Base-by-base conservation (phyloP, 1,140 invertebrate genomes). In the Drosophila chauvacae region DNA sequence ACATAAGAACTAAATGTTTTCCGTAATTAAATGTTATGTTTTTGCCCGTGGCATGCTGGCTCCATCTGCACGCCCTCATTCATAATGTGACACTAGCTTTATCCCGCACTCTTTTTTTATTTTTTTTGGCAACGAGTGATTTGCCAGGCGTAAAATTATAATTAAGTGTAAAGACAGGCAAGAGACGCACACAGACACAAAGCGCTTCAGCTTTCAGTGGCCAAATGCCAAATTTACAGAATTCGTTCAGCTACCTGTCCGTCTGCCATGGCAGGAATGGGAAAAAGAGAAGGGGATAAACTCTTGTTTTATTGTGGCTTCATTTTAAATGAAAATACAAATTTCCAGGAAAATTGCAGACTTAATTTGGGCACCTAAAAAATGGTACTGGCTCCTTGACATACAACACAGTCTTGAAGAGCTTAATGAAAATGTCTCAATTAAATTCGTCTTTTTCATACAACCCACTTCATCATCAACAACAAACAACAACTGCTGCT, bases 91-190 rank as follows among this genome's bases (percentile, higher is more conserved):
- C 64, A 65, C 37, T 48, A 16, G n/a, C 33, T 61, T 47, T 33
- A 18, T 16, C 20, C 50, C n/a, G 28, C 0, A 20, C 28, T n/a
- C 9, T 51, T 11, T 13, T 18, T 30, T 39, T 30, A 33, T 39
- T 76, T 87, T n/a, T 87, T 80, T 72, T 56, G 65, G 47, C 69
- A 84, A 84, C 58, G 78, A 61, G 53, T 65, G 80, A 84, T 56
- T 90, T 80, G 81, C 81, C 74, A 84, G 75, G 81, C 74, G 70
- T 90, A 78, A 88, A 88, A 88, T 88, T 88, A 88, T 90, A 88
- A 88, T 88, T 90, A 88, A 84, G 83, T 84, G 81, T 60, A 72
- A 65, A 23, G 65, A 30, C 26, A 62, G 68, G 53, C 68, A 80
- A 68, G 70, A 50, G 30, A 60, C 14, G 73, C 64, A 80, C 37